Evolutionary conservation across 2,888 invertebrate species (phyloP), one percentile per base, ranked within the genome.

Genomic region (Chloroclystis v-ata): DNA sequence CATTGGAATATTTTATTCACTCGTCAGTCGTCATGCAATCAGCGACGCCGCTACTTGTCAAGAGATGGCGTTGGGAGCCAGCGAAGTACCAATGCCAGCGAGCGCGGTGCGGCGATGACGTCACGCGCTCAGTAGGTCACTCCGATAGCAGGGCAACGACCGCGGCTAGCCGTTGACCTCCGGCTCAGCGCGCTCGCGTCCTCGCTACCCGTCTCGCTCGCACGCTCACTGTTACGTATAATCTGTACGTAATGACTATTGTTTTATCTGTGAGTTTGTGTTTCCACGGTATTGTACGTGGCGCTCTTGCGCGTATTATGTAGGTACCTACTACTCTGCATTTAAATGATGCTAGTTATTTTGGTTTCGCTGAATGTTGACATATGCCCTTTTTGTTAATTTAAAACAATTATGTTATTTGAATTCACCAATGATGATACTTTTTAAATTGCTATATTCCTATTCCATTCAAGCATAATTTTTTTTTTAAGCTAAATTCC

Each of bases 141-240:
- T 87, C 79, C 86, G 87, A 87, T 87, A 87, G 86, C 86, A 78
- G 88, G 87, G 87, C 88, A 87, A 88, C 87, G 88, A 87, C 88
- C 89, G 88, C 88, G 82, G 85, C 84, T 88, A 87, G 89, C 85
- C 89, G 88, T 88, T 88, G 89, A 89, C 89, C 89, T 89, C 88
- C 86, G 86, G 77, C 50, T 75, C 72, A 77, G 76, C 72, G 76
- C 76, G 76, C 77, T 69, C 78, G 81, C 83, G 83, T 82, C 83
- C 82, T 83, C 81, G 80, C 62, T 77, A 58, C 67, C 75, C 59
- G 60, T 85, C 84, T 65, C 78, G 58, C 73, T 83, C 78, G 49
- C 72, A 60, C 82, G 65, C 74, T 67, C 67, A 35, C 35, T 35
- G 20, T 35, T 35, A 35, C 35, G 35, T 35, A 35, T 35, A 3